These are phyloP conservation scores for Torymus aiolomorphi DNA, from an alignment of 2,888 invertebrate genomes.

Conservation along the genomic window DNA sequence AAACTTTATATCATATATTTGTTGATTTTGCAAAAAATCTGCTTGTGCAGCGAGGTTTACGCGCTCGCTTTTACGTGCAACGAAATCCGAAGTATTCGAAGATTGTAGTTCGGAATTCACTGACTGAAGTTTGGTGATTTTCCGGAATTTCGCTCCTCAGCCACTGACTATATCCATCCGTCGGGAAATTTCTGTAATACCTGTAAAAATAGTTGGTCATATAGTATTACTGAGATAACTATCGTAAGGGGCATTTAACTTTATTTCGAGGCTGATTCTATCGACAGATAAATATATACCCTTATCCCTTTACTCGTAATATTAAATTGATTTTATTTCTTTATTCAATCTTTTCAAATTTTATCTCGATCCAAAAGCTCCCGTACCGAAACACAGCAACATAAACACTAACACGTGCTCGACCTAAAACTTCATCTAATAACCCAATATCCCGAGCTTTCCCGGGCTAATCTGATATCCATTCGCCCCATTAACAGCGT, in stretches of 20 bases:
- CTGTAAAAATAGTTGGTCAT: too few relatives aligned
- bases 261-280: too few relatives aligned
- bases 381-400: too few relatives aligned
- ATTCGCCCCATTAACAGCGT: conserved; percentile 2
- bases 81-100: neutral
- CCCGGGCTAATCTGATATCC: conserved; percentile 5
- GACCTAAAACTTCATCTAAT: conserved; percentile 13
- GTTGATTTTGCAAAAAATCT: neutral
- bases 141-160: too few relatives aligned
- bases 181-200: neutral
- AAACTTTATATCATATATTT: neutral
- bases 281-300: too few relatives aligned
- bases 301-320: too few relatives aligned
- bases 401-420: neutral
- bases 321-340: too few relatives aligned
- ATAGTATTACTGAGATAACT: too few relatives aligned
- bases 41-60: neutral
- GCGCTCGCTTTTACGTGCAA: conserved; percentile 6
- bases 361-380: too few relatives aligned
- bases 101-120: neutral
- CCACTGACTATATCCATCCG: neutral
- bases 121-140: neutral
- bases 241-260: too few relatives aligned
- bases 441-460: conserved; percentile 1
- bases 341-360: too few relatives aligned